Percentiles rank a stretch among this genome's conserved stretches.
Evolutionary conservation across 2,113 vertebrate genomes (phyloP).

Genomic region (Antechinus flavipes): DNA sequence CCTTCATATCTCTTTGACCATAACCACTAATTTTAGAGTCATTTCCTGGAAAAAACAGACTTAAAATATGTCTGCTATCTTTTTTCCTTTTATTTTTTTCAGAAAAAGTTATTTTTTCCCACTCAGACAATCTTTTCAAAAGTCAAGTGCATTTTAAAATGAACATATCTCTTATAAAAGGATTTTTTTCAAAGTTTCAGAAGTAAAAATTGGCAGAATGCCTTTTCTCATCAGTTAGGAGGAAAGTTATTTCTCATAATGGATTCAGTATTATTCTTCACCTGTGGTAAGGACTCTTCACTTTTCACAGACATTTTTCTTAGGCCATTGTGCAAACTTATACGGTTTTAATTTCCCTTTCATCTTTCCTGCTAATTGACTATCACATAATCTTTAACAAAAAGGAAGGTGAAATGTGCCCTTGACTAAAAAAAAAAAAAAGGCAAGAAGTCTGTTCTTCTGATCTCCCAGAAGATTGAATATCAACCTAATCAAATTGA

Average conservation of each 20-base stretch:
- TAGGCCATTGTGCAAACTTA: constrained; percentile 35
- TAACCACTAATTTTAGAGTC: neutral
- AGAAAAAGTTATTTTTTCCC: constrained; percentile 13
- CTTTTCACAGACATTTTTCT: neutral
- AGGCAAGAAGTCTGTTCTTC: constrained; percentile 36
- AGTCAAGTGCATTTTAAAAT: constrained; percentile 38
- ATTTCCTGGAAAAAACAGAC: neutral
- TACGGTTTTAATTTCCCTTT: constrained; percentile 29
- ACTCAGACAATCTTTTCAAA: constrained; percentile 5
- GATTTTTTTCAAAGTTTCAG: neutral
- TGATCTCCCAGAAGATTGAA: constrained; percentile 64
- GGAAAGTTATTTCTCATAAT: constrained; percentile 22
- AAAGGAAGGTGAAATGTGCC: constrained; percentile 24
- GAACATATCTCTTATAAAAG: constrained; percentile 16
- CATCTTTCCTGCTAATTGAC: constrained; percentile 3
- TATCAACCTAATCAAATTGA: constrained; percentile 33
- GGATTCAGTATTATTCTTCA: neutral
- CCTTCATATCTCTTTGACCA: neutral
- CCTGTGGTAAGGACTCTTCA: neutral
- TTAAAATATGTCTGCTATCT: neutral
- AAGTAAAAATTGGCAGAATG: constrained; percentile 40
- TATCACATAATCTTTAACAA: constrained; percentile 4
- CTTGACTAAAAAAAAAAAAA: constrained; percentile 29
- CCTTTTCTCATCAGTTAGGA: constrained; percentile 43
- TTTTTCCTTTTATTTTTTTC: neutral